phyloP scores from a whole-genome alignment of 2,888 invertebrate species.

The Drosophila paramelanica region DNA sequence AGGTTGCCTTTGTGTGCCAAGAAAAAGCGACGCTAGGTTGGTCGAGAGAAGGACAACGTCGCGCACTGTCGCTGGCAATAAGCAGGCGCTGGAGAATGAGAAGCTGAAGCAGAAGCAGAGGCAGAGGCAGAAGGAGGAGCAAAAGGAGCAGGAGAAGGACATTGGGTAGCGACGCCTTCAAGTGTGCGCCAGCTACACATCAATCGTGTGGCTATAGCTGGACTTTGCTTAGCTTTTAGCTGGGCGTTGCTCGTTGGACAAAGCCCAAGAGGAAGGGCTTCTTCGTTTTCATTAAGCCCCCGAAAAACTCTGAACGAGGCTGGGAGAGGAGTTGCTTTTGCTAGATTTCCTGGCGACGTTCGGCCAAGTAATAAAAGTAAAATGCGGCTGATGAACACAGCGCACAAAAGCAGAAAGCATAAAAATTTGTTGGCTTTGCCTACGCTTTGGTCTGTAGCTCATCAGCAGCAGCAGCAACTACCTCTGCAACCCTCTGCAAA shows the following conservation, averaged over 20 bases:
- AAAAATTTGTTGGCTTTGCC: conserved; percentile 74
- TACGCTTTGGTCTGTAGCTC: conserved; percentile 51
- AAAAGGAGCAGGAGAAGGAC: background rate
- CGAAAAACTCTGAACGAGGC: conserved; percentile 6
- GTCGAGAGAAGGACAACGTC: conserved; percentile 27
- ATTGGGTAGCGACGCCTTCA: conserved; percentile 45
- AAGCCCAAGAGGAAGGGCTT: conserved; percentile 23
- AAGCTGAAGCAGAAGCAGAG: background rate
- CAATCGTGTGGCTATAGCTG: conserved; percentile 67
- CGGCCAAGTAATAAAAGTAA: conserved; percentile 79
- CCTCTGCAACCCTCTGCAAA: conserved; percentile 15
- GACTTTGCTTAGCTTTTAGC: conserved; percentile 41
- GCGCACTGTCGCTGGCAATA: conserved; percentile 60
- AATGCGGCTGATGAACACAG: conserved; percentile 76
- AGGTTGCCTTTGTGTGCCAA: conserved; percentile 51
- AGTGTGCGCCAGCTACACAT: conserved; percentile 72
- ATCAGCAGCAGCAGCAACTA: conserved; percentile 46
- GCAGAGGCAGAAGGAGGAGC: background rate
- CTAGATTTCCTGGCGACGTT: conserved; percentile 29
- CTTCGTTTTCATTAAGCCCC: conserved; percentile 76
- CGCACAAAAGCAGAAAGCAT: conserved; percentile 72
- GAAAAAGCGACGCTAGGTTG: conserved; percentile 41
- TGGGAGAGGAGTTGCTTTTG: conserved; percentile 17
- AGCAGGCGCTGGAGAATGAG: conserved; percentile 22
- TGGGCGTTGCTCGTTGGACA: conserved; percentile 40